Evolutionary conservation across 2,113 vertebrate genomes (phyloP), one percentile per base, ranked within the genome.

Genomic region (Dipodomys ordii): DNA sequence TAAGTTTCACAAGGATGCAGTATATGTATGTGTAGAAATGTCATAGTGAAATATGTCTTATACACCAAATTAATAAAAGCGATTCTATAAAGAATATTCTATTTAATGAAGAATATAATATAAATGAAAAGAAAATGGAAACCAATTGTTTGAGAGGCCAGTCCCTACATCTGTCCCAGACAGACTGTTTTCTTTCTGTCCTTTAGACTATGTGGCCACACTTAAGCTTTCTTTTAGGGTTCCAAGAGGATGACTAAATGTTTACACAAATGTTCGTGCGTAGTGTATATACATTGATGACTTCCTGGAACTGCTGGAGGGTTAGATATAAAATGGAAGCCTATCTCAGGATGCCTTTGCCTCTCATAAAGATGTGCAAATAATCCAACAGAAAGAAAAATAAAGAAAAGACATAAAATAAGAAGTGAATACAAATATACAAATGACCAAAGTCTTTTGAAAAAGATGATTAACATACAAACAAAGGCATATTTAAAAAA

Each of bases 381-480:
- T 57, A 57, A 57, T 49, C 12, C 15, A 57, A 57, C 53, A 57
- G 16, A 57, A 73, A 46, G 74, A 82, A 83, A 83, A 39, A 3
- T 27, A 39, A 57, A 49, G 27, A 16, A 83, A 89, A 35, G 30
- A 84, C 64, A 78, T 0, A 0, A 69, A 62, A 69, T 16, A 69
- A 67, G 60, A 92, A 85, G 78, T 73, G 78, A 64, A 62, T 15
- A 78, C 15, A 77, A 72, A 90, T 25, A 76, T 19, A 76, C 11
- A 85, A 90, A 67, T 72, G 73, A 12, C n/a, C 71, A 67, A 87
- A 83, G 46, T 74, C 35, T 91, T n/a, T 27, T 18, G 67, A 83
- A 84, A 79, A 86, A 57, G 53, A 57, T 49, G 7, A 13, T 64
- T 46, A 62, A 32, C 44, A 44, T 35, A 73, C 27, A 28, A 79